A percentile compares a stretch with the other conserved stretches of the same genome.
phyloP scores from a whole-genome alignment of 2,113 vertebrate species.

The Aptenodytes forsteri region DNA sequence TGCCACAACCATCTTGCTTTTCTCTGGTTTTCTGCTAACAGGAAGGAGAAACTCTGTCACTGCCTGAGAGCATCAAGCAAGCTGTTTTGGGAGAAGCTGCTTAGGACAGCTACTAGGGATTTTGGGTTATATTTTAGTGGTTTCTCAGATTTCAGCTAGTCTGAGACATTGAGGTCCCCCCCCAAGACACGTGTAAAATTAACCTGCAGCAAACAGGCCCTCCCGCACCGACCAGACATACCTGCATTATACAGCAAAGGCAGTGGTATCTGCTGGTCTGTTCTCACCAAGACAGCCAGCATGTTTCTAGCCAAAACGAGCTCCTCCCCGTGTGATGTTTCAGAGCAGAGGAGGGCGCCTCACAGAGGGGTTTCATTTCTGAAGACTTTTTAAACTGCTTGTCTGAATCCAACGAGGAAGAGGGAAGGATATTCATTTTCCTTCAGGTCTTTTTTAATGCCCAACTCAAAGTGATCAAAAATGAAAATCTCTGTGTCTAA shows the following conservation, averaged over 20 bases:
- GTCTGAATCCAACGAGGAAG: neutral
- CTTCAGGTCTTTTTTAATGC: neutral
- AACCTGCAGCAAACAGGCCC: neutral
- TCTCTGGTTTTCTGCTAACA: neutral
- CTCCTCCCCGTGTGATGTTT: accelerated
- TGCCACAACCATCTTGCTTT: neutral
- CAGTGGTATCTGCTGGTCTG: neutral
- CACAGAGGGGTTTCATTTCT: neutral
- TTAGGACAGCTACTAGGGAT: neutral
- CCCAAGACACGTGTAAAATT: neutral
- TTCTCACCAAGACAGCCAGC: neutral
- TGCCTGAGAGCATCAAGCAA: neutral
- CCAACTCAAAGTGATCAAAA: neutral
- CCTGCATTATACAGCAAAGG: neutral
- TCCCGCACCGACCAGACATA: neutral
- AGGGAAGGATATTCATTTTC: neutral
- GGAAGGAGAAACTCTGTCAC: neutral
- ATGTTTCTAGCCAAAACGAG: neutral
- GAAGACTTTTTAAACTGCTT: neutral
- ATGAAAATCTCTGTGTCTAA: neutral
- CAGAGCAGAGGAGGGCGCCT: neutral
- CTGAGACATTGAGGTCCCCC: neutral
- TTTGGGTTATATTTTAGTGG: neutral
- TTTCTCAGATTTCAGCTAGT: neutral
- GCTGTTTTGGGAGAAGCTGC: neutral